Percentiles rank a stretch among this genome's conserved stretches.
Conservation (phyloP, 2,797 vertebrate species). For the Alectoris magna region DNA sequence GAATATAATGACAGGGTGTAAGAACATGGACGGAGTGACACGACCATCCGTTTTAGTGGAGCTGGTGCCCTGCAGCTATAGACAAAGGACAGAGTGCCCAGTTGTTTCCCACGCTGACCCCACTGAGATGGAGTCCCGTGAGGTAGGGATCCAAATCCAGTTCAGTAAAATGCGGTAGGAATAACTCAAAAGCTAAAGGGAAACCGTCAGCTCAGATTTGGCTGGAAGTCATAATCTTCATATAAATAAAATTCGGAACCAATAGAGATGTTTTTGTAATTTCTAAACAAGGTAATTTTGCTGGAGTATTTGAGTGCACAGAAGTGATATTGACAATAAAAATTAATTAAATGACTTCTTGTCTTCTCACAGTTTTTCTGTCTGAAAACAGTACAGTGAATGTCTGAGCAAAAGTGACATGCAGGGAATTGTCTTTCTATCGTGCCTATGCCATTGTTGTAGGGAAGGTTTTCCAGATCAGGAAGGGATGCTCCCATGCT, state of each 20-base stretch:
- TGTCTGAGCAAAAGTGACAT: fast-evolving
- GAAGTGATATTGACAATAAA: not conserved
- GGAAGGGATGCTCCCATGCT: not conserved
- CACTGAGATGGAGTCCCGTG: not conserved
- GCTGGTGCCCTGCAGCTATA: not conserved
- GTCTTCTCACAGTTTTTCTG: not conserved
- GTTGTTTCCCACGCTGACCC: not conserved
- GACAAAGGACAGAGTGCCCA: not conserved
- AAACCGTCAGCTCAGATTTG: constrained; percentile 1
- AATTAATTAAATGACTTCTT: constrained; percentile 6
- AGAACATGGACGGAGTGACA: not conserved
- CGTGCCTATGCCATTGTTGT: fast-evolving
- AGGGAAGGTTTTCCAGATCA: not conserved
- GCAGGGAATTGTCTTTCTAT: not conserved
- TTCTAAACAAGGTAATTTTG: constrained; percentile 14
- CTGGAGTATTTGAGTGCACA: not conserved
- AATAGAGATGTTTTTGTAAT: not conserved
- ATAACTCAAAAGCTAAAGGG: constrained; percentile 29
- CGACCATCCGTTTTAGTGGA: not conserved
- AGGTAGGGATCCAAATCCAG: constrained; percentile 4
- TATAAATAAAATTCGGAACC: not conserved
- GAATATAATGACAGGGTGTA: not conserved
- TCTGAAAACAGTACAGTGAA: not conserved
- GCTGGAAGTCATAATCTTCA: not conserved
- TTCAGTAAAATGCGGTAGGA: constrained; percentile 4